phyloP scores from a whole-genome alignment of 1,140 invertebrate species.

The Dendroctonus ponderosae region DNA sequence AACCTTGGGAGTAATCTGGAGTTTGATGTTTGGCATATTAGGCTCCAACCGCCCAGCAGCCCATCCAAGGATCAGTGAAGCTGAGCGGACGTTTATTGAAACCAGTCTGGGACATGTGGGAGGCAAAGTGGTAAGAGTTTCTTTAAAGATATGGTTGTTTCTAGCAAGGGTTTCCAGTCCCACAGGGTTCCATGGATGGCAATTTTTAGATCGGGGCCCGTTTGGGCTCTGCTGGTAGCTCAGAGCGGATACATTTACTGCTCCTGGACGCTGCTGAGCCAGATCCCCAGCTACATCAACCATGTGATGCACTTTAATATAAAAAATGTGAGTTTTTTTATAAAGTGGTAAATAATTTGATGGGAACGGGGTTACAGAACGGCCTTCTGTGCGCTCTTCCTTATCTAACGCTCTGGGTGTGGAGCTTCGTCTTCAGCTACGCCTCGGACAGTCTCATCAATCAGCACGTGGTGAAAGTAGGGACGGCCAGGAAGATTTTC shows the following conservation, averaged over 20 bases:
- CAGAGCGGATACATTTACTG: constrained; percentile 91
- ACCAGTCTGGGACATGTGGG: constrained; percentile 32
- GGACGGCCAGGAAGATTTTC: constrained; percentile 60
- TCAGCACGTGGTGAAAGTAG: constrained; percentile 55
- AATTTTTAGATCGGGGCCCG: constrained; percentile 73
- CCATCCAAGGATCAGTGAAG: constrained; percentile 58
- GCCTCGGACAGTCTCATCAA: constrained; percentile 61
- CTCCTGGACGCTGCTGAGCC: constrained; percentile 86
- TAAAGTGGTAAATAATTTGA: background rate
- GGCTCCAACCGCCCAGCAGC: constrained; percentile 66
- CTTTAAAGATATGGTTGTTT: constrained; percentile 42
- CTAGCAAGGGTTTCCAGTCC: constrained; percentile 5
- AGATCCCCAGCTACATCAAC: constrained; percentile 88
- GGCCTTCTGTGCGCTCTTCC: constrained; percentile 73
- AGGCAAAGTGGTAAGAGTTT: background rate
- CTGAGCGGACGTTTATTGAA: constrained; percentile 67
- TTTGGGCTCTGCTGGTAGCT: constrained; percentile 77
- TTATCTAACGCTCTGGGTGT: constrained; percentile 69
- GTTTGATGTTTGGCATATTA: constrained; percentile 60
- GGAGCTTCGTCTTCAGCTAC: constrained; percentile 64
- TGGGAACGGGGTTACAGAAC: constrained; percentile 57
- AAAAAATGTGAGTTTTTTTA: constrained; percentile 48
- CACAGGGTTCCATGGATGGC: constrained; percentile 68
- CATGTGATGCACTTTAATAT: constrained; percentile 78
- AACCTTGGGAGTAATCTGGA: constrained; percentile 60